Evolutionary conservation across 2,888 invertebrate genomes (phyloP).

Genomic region (Pemphredon lugubris): DNA sequence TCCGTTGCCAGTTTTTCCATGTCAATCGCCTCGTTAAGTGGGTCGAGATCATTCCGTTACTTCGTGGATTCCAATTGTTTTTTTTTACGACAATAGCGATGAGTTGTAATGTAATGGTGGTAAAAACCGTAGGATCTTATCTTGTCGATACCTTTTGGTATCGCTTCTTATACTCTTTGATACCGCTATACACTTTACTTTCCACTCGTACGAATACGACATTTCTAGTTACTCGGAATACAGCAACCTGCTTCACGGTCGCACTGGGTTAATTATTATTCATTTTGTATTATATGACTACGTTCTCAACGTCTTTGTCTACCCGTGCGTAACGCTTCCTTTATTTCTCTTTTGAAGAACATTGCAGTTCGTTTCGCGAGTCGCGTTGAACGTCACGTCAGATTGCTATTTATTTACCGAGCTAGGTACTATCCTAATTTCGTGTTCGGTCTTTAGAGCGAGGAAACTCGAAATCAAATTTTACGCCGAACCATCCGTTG

Average conservation of each 20-base stretch:
- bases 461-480: neutral
- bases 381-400: neutral
- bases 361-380: neutral
- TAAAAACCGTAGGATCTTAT: too few species aligned
- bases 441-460: neutral
- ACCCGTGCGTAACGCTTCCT: neutral
- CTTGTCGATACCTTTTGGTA: too few species aligned
- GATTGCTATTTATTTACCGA: conserved; percentile 29
- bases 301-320: too few species aligned
- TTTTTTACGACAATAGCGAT: neutral
- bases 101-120: neutral
- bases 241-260: too few species aligned
- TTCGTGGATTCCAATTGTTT: conserved; percentile 27
- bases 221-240: too few species aligned
- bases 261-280: too few species aligned
- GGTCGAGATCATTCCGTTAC: conserved; percentile 46
- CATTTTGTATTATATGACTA: too few species aligned
- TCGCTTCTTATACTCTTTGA: too few species aligned
- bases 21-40: neutral
- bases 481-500: conserved; percentile 17
- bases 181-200: too few species aligned
- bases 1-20: neutral
- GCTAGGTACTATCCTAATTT: neutral
- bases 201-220: too few species aligned
- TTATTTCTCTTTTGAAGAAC: neutral